phyloP scores from a whole-genome alignment of 2,888 invertebrate species.

The Cerastis leucographa region DNA sequence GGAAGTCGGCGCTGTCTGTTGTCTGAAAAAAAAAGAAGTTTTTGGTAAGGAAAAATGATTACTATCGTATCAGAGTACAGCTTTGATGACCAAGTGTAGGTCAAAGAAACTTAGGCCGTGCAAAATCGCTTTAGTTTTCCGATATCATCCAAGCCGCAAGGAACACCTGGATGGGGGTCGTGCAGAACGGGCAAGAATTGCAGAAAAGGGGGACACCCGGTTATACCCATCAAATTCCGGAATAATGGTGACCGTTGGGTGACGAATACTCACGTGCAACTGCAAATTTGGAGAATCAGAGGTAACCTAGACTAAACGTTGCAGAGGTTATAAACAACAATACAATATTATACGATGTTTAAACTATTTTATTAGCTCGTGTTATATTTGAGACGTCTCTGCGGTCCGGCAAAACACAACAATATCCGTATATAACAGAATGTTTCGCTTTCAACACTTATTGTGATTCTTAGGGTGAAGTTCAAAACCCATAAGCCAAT shows the following conservation, averaged over 20 bases:
- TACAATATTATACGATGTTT: neutral
- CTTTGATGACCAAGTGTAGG: neutral
- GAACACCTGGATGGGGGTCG: too few species aligned
- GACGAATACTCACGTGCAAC: neutral
- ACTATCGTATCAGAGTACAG: neutral
- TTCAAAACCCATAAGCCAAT: constrained; percentile 28
- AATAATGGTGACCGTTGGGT: neutral
- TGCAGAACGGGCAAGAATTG: too few species aligned
- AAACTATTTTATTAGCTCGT: neutral
- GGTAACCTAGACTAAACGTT: too few species aligned
- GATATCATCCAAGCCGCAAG: neutral
- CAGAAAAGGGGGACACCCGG: neutral
- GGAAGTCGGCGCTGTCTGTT: constrained; percentile 89
- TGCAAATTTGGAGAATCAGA: neutral
- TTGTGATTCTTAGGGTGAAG: constrained; percentile 31
- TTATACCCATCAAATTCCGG: neutral
- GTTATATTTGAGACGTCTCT: neutral
- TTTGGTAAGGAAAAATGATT: constrained; percentile 13
- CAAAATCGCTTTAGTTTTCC: neutral
- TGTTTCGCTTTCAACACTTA: constrained; percentile 18
- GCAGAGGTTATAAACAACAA: neutral
- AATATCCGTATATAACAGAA: neutral
- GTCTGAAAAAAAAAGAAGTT: constrained; percentile 76
- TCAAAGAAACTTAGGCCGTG: neutral
- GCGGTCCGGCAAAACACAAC: neutral